phyloP scores from a whole-genome alignment of 2,113 vertebrate genomes.

The Forbesichthys papilliferus region DNA sequence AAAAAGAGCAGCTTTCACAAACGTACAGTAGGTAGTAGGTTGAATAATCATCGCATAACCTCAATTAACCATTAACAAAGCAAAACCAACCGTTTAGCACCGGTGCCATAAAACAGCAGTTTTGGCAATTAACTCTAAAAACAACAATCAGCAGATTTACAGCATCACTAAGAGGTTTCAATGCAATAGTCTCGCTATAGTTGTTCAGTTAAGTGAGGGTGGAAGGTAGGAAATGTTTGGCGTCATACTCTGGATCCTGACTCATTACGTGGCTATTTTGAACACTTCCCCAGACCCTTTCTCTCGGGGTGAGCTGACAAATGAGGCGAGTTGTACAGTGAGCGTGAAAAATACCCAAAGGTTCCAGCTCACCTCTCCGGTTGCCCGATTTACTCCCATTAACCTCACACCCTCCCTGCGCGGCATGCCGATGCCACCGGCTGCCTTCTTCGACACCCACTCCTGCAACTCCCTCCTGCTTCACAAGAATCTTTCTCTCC shows the following conservation, averaged over 20 bases:
- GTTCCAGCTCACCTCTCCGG: conserved; percentile 34
- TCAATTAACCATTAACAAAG: no score
- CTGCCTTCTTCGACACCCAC: conserved; percentile 6
- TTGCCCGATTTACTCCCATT: conserved; percentile 46
- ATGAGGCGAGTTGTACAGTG: conserved; percentile 45
- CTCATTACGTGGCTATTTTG: conserved; percentile 23
- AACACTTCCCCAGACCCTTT: conserved; percentile 12
- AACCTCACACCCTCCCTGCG: conserved; percentile 38
- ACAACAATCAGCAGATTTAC: neutral
- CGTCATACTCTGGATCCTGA: conserved; percentile 8
- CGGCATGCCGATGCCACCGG: neutral
- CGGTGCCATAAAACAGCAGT: neutral
- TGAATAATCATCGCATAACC: no score
- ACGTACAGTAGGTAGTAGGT: no score
- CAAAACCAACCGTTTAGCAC: no score
- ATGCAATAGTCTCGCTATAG: no score
- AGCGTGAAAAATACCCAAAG: conserved; percentile 27
- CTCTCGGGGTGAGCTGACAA: conserved; percentile 35
- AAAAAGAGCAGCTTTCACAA: no score
- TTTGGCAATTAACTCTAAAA: neutral
- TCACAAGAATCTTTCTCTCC: conserved; percentile 41
- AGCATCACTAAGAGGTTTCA: neutral
- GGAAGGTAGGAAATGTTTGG: neutral
- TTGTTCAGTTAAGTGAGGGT: no score
- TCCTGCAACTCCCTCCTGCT: conserved; percentile 27